Percentiles rank a stretch among this genome's conserved stretches.
Conservation (phyloP, 1,140 invertebrate genomes). For the Metopolophium dirhodum region DNA sequence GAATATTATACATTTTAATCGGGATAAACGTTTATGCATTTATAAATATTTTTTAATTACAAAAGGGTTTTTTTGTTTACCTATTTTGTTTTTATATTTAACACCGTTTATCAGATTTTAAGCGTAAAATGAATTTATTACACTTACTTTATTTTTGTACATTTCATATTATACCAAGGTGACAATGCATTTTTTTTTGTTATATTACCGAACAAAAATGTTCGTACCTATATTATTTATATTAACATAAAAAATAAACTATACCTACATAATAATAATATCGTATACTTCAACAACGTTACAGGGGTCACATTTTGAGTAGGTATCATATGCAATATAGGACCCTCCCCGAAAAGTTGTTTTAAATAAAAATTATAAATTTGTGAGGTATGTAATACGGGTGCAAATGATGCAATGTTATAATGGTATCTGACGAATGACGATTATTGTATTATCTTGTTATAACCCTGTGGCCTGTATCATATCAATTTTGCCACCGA, state of each 20-base stretch:
- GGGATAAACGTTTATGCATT: neutral
- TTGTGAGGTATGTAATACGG: neutral
- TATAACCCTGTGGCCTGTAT: neutral
- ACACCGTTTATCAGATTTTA: neutral
- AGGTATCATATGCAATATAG: neutral
- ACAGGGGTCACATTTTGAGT: neutral
- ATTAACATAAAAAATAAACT: no score
- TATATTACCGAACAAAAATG: neutral
- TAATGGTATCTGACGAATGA: neutral
- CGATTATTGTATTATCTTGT: neutral
- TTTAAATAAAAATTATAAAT: neutral
- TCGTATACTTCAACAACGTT: no score
- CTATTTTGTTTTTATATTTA: neutral
- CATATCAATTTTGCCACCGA: neutral
- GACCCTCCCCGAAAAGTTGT: neutral
- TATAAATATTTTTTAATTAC: neutral
- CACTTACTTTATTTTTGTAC: neutral
- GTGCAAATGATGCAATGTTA: no score
- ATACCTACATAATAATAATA: no score
- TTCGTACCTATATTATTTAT: neutral
- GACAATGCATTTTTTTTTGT: neutral
- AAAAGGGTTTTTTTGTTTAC: neutral
- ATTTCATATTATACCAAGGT: neutral
- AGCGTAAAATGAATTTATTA: neutral
- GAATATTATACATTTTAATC: neutral